Evolutionary conservation across 2,888 invertebrate genomes (phyloP).

Genomic region (Rhabditoides inermis): DNA sequence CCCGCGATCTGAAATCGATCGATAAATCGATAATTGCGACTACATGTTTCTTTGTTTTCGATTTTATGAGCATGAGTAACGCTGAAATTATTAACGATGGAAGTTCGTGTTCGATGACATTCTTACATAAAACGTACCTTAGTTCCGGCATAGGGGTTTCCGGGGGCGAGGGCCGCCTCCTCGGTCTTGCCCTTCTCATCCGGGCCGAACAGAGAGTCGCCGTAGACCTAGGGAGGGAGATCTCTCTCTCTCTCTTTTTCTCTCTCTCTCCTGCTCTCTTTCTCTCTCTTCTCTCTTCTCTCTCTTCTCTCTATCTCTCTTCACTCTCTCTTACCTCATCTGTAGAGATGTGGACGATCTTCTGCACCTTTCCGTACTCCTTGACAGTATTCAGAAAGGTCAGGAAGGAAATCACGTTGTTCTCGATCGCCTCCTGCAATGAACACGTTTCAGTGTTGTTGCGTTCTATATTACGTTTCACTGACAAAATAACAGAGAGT

Average conservation of each 20-base stretch:
- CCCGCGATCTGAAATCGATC: slow-evolving; percentile 39
- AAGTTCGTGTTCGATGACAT: not conserved
- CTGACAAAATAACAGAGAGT: no score
- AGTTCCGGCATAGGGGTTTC: slow-evolving; percentile 50
- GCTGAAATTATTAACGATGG: no score
- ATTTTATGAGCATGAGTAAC: no score
- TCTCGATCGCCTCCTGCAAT: slow-evolving; percentile 37
- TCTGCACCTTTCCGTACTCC: slow-evolving; percentile 34
- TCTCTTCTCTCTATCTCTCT: not conserved
- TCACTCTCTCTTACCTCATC: slow-evolving; percentile 31
- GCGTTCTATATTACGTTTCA: not conserved
- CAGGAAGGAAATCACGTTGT: slow-evolving; percentile 47
- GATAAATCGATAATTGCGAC: no score
- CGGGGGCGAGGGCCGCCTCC: slow-evolving; percentile 32
- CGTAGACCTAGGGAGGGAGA: slow-evolving; percentile 35
- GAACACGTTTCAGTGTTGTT: not conserved
- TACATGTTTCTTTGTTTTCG: not conserved
- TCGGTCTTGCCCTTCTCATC: slow-evolving; percentile 42
- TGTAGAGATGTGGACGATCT: slow-evolving; percentile 48
- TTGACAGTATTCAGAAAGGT: slow-evolving; percentile 40
- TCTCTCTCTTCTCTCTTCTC: not conserved
- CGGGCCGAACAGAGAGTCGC: slow-evolving; percentile 43
- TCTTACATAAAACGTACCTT: slow-evolving; percentile 19
- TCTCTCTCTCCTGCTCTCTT: not conserved
- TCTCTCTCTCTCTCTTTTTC: not conserved